phyloP scores from a whole-genome alignment of 2,888 invertebrate species.

The Coenonympha glycerion region DNA sequence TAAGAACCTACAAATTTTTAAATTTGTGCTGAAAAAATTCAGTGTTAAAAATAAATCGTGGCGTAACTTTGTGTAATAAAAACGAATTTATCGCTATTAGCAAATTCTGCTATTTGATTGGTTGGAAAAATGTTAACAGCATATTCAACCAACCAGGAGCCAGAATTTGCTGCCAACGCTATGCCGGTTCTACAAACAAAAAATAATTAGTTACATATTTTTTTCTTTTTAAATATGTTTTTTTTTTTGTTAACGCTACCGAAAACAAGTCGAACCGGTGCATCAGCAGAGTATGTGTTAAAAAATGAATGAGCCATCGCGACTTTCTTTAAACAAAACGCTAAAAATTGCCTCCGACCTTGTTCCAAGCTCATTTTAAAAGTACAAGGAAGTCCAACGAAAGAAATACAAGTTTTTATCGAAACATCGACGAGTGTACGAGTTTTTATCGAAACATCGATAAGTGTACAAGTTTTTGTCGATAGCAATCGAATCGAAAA shows the following conservation, averaged over 20 bases:
- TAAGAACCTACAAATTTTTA: too few species aligned
- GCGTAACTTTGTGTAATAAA: too few species aligned
- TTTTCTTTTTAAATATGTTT: too few species aligned
- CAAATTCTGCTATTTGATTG: neutral
- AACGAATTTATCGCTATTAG: too few species aligned
- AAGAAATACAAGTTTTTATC: neutral
- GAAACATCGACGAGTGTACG: neutral
- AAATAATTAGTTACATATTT: too few species aligned
- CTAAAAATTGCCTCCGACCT: constrained; percentile 11
- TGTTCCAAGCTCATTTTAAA: constrained; percentile 11
- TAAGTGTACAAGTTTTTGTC: neutral
- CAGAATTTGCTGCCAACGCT: too few species aligned
- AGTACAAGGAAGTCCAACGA: neutral
- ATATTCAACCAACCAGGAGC: too few species aligned
- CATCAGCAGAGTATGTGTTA: constrained; percentile 15
- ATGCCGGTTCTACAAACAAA: too few species aligned
- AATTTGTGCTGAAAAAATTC: too few species aligned
- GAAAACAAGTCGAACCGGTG: constrained; percentile 13
- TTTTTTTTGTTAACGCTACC: constrained; percentile 5
- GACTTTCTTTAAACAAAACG: constrained; percentile 19
- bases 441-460: neutral
- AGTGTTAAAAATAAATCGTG: too few species aligned
- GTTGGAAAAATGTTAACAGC: too few species aligned
- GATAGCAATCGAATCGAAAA: neutral
- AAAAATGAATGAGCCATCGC: constrained; percentile 18